These are phyloP conservation scores for Ischnus inquisitorius DNA, from an alignment of 2,888 invertebrate genomes.

Conservation along the genomic window DNA sequence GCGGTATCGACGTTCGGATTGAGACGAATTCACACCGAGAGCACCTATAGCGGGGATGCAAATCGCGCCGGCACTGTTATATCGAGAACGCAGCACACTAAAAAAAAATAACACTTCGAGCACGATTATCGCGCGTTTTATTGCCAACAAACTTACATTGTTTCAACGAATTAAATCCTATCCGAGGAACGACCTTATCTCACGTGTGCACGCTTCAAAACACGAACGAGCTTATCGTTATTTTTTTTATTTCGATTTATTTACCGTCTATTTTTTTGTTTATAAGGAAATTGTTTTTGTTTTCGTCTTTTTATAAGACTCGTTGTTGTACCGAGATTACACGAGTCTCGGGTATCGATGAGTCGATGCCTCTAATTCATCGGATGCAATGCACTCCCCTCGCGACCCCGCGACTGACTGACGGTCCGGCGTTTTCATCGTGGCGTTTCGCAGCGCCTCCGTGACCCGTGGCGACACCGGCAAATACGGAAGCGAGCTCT, in stretches of 20 bases:
- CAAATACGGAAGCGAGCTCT: slow-evolving; percentile 74
- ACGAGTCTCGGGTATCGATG: slow-evolving; percentile 31
- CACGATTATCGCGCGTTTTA: slow-evolving; percentile 18
- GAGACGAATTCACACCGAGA: slow-evolving; percentile 15
- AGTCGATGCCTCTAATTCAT: slow-evolving; percentile 56
- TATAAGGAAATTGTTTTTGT: neutral
- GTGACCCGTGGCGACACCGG: slow-evolving; percentile 84
- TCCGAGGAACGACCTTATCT: neutral
- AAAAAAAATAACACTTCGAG: neutral
- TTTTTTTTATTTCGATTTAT: neutral
- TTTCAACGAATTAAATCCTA: slow-evolving; percentile 5
- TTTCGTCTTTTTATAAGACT: neutral
- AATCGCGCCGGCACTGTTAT: slow-evolving; percentile 26
- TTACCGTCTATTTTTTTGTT: neutral
- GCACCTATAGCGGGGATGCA: slow-evolving; percentile 13
- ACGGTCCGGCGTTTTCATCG: slow-evolving; percentile 75
- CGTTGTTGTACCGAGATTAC: neutral
- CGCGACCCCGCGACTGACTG: slow-evolving; percentile 84
- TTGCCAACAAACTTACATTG: neutral
- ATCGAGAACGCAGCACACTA: too few relatives aligned
- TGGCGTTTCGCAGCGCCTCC: slow-evolving; percentile 82
- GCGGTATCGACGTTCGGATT: slow-evolving; percentile 20
- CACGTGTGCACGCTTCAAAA: slow-evolving; percentile 28
- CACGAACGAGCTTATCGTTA: neutral
- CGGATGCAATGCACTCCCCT: slow-evolving; percentile 77